phyloP scores from a whole-genome alignment of 2,113 vertebrate genomes.

The Lates calcarifer region DNA sequence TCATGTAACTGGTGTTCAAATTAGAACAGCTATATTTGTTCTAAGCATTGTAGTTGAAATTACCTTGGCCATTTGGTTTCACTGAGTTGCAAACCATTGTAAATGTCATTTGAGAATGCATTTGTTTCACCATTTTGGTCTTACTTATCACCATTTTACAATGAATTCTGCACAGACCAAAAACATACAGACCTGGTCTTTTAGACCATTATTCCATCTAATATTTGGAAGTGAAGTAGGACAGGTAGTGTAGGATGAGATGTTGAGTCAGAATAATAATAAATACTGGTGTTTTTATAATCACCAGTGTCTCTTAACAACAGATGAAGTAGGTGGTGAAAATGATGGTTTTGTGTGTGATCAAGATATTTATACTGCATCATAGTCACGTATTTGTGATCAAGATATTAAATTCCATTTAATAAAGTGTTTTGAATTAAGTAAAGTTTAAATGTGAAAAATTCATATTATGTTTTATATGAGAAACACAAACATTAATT shows the following conservation, averaged over 20 bases:
- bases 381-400: too few relatives aligned
- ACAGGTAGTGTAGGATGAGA: background rate
- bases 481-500: too few relatives aligned
- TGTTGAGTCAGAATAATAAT: too few relatives aligned
- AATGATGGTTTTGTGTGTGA: too few relatives aligned
- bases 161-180: background rate
- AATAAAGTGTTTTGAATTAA: too few relatives aligned
- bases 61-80: conserved; percentile 32
- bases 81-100: background rate
- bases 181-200: background rate
- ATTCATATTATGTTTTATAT: too few relatives aligned
- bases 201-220: background rate
- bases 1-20: conserved; percentile 46
- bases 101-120: background rate
- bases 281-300: background rate
- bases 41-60: background rate
- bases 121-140: background rate
- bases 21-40: conserved; percentile 38
- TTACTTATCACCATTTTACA: background rate
- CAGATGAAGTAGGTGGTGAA: background rate
- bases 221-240: background rate
- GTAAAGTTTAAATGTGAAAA: too few relatives aligned
- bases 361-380: too few relatives aligned
- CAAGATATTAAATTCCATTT: too few relatives aligned
- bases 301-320: background rate